phyloP scores from a whole-genome alignment of 2,797 vertebrate genomes.

The Apodemus agrarius region DNA sequence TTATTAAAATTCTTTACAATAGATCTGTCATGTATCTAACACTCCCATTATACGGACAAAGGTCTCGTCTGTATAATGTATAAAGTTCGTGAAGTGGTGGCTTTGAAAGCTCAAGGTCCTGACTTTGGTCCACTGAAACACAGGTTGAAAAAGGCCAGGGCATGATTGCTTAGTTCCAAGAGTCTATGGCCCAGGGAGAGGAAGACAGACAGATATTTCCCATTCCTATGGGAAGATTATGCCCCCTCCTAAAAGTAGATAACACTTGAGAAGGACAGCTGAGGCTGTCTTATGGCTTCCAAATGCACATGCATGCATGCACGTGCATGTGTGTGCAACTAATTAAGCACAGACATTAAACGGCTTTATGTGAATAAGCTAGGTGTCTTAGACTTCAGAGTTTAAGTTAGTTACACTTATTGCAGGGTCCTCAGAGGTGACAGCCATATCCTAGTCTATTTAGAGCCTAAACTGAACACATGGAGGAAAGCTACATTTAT shows the following conservation, averaged over 20 bases:
- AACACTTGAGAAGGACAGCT: neutral
- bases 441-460: neutral
- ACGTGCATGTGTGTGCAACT: neutral
- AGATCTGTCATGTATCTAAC: neutral
- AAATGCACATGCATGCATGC: neutral
- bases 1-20: neutral
- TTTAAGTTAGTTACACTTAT: neutral
- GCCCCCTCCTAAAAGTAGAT: neutral
- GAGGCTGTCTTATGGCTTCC: neutral
- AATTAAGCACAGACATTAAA: neutral
- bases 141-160: neutral
- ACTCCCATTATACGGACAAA: neutral
- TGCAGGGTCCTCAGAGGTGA: neutral
- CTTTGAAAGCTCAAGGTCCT: neutral
- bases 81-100: neutral
- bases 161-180: neutral
- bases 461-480: neutral
- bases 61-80: neutral
- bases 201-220: neutral
- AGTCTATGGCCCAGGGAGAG: neutral
- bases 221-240: neutral
- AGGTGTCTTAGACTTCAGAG: neutral
- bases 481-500: too few species aligned
- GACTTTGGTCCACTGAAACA: neutral
- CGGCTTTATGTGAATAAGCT: neutral